phyloP scores from a whole-genome alignment of 1,140 invertebrate genomes.

The Oncopodura yosiiana region DNA sequence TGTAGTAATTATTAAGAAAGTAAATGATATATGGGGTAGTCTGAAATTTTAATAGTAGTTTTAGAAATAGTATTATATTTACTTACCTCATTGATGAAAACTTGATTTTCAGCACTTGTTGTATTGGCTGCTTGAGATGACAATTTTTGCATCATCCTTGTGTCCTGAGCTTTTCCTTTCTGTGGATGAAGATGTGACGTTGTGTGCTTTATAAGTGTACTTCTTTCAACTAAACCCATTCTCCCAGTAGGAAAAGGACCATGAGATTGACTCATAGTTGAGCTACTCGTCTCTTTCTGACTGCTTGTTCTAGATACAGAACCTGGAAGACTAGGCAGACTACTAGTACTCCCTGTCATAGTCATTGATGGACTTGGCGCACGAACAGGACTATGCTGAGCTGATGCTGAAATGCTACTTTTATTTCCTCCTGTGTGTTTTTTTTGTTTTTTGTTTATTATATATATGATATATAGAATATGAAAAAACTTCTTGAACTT shows the following conservation, averaged over 20 bases:
- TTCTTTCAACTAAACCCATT: slow-evolving; percentile 76
- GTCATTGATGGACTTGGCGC: slow-evolving; percentile 27
- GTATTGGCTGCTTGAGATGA: slow-evolving; percentile 49
- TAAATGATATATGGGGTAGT: background rate
- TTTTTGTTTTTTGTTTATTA: too few relatives aligned
- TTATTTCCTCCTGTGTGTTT: slow-evolving; percentile 31
- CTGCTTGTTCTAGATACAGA: slow-evolving; percentile 19
- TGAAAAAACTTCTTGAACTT: too few relatives aligned
- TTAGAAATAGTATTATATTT: background rate
- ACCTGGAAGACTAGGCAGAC: slow-evolving; percentile 33
- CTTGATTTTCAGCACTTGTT: slow-evolving; percentile 74
- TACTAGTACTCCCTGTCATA: slow-evolving; percentile 32
- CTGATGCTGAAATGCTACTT: slow-evolving; percentile 32
- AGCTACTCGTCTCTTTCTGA: slow-evolving; percentile 8
- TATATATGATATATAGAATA: too few relatives aligned
- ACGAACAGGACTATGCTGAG: slow-evolving; percentile 32
- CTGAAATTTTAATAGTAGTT: background rate
- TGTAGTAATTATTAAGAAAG: background rate
- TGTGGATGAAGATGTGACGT: slow-evolving; percentile 38
- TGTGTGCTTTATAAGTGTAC: slow-evolving; percentile 76
- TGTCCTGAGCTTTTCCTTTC: slow-evolving; percentile 52
- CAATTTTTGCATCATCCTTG: slow-evolving; percentile 43
- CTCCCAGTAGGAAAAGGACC: slow-evolving; percentile 68
- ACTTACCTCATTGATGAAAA: slow-evolving; percentile 70
- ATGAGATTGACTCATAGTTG: slow-evolving; percentile 7